Evolutionary conservation across 92 coral and sea anemone species (phyloP).

Genomic region (Parazoanthus darwini): DNA sequence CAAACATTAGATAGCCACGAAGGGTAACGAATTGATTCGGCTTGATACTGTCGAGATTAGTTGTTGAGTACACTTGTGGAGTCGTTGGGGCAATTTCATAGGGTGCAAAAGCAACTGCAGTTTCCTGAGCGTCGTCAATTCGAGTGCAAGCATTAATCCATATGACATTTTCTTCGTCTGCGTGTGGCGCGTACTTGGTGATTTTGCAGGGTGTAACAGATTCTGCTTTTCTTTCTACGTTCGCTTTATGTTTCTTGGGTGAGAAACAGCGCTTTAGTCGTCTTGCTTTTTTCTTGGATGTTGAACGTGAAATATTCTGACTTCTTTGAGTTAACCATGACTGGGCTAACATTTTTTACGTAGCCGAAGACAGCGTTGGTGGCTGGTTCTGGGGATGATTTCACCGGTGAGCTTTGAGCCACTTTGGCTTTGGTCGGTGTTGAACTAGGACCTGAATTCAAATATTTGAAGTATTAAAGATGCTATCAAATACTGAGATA

Average conservation of each 20-base stretch:
- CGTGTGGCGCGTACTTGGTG: constrained; percentile 45
- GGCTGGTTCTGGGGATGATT: neutral
- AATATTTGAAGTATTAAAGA: constrained; percentile 39
- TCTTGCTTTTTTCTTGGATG: constrained; percentile 57
- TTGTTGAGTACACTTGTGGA: constrained; percentile 31
- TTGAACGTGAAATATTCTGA: constrained; percentile 58
- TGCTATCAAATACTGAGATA: neutral
- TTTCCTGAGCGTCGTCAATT: constrained; percentile 44
- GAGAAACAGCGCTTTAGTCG: constrained; percentile 59
- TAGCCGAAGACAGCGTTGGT: constrained; percentile 23
- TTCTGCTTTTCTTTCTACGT: constrained; percentile 60
- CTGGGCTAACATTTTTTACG: constrained; percentile 46
- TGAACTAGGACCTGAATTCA: constrained; percentile 15
- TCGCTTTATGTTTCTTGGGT: constrained; percentile 57
- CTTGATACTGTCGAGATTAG: constrained; percentile 35
- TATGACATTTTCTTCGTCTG: constrained; percentile 56
- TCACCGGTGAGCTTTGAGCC: no score
- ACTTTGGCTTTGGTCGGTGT: no score
- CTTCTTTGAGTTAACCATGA: constrained; percentile 43
- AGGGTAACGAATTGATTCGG: constrained; percentile 21
- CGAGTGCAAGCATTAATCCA: constrained; percentile 42
- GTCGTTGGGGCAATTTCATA: constrained; percentile 25
- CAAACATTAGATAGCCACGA: constrained; percentile 28
- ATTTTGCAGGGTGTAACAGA: constrained; percentile 57
- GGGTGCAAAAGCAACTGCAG: constrained; percentile 19